phyloP scores from a whole-genome alignment of 2,113 vertebrate species.

The Columba livia region DNA sequence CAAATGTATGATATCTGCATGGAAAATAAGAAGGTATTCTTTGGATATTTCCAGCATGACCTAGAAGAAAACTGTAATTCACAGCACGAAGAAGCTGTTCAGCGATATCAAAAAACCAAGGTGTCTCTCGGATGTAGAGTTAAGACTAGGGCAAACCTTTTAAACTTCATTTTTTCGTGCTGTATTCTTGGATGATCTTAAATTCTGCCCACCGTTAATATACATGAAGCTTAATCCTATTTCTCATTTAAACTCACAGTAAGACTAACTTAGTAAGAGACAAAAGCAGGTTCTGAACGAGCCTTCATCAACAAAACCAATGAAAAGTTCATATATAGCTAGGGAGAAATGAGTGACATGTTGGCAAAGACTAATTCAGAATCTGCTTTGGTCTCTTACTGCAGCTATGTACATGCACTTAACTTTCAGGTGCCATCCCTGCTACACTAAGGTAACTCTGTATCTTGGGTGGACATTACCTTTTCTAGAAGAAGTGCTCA shows the following conservation, averaged over 20 bases:
- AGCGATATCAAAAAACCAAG: background rate
- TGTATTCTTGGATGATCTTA: background rate
- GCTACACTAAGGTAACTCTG: background rate
- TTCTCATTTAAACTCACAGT: background rate
- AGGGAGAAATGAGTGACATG: background rate
- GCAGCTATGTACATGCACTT: background rate
- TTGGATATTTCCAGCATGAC: background rate
- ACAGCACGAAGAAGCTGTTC: background rate
- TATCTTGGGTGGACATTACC: too few species aligned
- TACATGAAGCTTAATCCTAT: background rate
- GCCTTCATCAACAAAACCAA: background rate
- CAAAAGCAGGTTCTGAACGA: too few species aligned
- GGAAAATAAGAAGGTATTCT: background rate
- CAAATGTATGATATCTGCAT: background rate
- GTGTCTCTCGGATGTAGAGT: background rate
- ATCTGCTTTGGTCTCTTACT: background rate
- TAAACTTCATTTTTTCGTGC: background rate
- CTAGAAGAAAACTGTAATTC: background rate
- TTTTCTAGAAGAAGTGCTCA: background rate
- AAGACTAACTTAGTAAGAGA: too few species aligned
- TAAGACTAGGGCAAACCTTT: background rate
- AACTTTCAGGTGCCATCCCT: background rate
- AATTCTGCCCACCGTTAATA: background rate
- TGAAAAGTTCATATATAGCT: background rate
- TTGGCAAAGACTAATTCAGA: background rate